Evolutionary conservation across 2,113 vertebrate species (phyloP).

Genomic region (Clinocottus analis): DNA sequence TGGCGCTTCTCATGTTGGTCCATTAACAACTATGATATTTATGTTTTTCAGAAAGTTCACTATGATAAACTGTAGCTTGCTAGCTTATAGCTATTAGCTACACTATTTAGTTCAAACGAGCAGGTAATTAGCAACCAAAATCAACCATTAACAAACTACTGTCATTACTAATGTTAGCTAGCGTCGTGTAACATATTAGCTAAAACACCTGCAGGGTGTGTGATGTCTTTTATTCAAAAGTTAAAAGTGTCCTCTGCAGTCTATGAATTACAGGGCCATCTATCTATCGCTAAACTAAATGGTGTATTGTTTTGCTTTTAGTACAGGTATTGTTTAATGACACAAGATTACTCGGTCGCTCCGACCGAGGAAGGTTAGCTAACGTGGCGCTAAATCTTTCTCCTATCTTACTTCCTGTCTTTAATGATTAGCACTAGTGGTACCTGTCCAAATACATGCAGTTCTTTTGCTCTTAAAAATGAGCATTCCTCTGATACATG

Average conservation of each 20-base stretch:
- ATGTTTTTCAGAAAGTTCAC: background rate
- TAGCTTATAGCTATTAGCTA: background rate
- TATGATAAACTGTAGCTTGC: background rate
- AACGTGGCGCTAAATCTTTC: background rate
- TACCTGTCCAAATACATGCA: background rate
- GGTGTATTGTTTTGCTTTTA: background rate
- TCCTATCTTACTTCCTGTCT: background rate
- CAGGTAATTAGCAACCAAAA: background rate
- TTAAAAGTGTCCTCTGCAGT: background rate
- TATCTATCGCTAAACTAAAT: background rate
- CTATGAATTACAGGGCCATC: background rate
- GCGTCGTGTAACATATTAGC: too few relatives aligned
- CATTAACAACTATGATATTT: background rate
- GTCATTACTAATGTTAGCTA: too few relatives aligned
- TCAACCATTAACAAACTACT: background rate
- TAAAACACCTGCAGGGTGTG: background rate
- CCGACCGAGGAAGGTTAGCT: background rate
- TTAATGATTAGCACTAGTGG: background rate
- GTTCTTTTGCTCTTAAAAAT: background rate
- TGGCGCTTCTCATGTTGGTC: background rate
- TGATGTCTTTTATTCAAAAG: background rate
- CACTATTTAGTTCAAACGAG: background rate
- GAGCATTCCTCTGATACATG: background rate
- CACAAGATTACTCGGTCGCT: background rate
- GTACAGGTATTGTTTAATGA: background rate